A percentile compares a stretch with the other conserved stretches of the same genome.
Conservation (phyloP, 2,797 vertebrate genomes). For the Urocyon cinereoargenteus region DNA sequence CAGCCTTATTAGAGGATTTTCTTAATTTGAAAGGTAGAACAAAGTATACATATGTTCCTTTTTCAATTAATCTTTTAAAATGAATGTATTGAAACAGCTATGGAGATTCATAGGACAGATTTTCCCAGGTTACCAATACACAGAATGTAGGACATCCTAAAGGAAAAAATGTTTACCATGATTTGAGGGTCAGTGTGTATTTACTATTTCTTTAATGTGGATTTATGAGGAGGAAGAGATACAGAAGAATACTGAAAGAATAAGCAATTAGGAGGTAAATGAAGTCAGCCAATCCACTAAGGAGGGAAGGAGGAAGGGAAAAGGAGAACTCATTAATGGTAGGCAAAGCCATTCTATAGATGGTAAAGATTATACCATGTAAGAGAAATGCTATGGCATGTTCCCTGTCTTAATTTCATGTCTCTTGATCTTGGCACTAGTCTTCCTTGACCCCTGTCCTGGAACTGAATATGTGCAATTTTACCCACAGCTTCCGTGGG, state of each 20-base stretch:
- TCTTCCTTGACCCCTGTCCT: background rate
- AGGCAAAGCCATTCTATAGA: background rate
- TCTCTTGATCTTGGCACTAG: background rate
- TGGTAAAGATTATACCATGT: background rate
- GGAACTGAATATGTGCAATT: background rate
- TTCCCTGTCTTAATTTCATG: background rate
- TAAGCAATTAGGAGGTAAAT: background rate
- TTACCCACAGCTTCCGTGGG: conserved; percentile 91
- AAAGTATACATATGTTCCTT: background rate
- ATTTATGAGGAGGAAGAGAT: background rate
- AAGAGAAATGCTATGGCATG: background rate
- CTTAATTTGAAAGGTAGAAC: background rate
- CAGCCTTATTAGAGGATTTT: background rate
- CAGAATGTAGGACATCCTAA: background rate
- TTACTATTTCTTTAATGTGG: background rate
- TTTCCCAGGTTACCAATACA: background rate
- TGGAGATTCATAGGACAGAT: background rate
- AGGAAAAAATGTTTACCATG: background rate
- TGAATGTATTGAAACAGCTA: background rate
- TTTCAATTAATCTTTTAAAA: background rate
- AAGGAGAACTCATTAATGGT: background rate
- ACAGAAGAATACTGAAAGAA: background rate
- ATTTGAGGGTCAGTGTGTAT: background rate
- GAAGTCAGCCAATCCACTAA: background rate
- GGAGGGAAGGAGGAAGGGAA: background rate